phyloP scores from a whole-genome alignment of 2,113 vertebrate genomes.

The Ascaphus truei region DNA sequence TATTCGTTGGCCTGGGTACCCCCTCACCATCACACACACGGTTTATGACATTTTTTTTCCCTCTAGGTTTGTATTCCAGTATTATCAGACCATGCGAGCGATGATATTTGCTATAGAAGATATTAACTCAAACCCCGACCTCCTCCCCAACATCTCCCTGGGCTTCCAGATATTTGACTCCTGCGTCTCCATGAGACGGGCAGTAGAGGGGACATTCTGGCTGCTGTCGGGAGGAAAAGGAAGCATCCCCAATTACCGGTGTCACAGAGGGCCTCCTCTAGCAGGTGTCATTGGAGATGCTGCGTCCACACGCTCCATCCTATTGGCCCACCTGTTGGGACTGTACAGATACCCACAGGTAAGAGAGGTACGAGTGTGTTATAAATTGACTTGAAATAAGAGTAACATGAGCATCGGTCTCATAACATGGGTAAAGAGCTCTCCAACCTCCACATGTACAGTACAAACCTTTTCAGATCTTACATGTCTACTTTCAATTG shows the following conservation, averaged over 20 bases:
- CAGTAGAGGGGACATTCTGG: not conserved
- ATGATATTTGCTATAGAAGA: slow-evolving; percentile 7
- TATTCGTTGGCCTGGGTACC: too few relatives aligned
- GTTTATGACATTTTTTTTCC: not conserved
- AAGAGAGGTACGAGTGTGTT: not conserved
- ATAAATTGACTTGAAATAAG: not conserved
- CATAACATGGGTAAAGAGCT: too few relatives aligned
- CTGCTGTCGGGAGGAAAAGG: not conserved
- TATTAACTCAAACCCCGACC: not conserved
- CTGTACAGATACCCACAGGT: slow-evolving; percentile 16
- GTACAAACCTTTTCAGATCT: not conserved
- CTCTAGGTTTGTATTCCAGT: not conserved
- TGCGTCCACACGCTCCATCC: not conserved
- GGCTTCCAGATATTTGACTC: slow-evolving; percentile 11
- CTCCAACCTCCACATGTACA: too few relatives aligned
- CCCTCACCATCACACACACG: too few relatives aligned
- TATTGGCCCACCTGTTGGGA: slow-evolving; percentile 9
- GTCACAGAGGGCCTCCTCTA: not conserved
- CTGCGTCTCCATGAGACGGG: not conserved
- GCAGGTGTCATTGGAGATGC: slow-evolving; percentile 1
- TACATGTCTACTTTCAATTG: too few relatives aligned
- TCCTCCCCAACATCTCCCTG: slow-evolving; percentile 7
- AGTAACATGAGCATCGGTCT: too few relatives aligned
- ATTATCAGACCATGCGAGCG: not conserved
- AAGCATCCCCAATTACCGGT: slow-evolving; percentile 6